Evolutionary conservation across 30 jellyfish, hydroid and myxozoan species (phyloP), one percentile per base, ranked within the genome.

Genomic region (Pseudorhiza aurosa): DNA sequence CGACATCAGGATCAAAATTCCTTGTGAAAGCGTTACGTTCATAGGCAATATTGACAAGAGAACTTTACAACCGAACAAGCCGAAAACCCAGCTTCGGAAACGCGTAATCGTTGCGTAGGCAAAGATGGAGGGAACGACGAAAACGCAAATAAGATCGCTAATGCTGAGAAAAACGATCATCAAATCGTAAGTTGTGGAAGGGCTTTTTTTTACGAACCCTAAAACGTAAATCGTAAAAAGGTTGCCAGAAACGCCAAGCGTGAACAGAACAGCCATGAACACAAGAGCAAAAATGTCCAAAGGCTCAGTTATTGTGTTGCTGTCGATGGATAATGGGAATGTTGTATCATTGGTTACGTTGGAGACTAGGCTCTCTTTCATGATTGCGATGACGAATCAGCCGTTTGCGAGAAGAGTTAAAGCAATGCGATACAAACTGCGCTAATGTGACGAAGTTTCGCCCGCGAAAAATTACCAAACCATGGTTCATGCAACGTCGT

Each of bases 11-110:
- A 88, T 79, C 2, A 88, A 57, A 4, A 88, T 80, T 1, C 97
- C 95, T 69, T 88, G 97, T 19, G 97, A 88, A 25, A 88, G 43
- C 1, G 95, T 78, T 18, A 78, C 81, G 55, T 59, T 88, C 19
- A 88, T 70, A 2, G 85, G 87, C 36, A 88, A 50, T 22, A 79
- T 70, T 21, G 97, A 68, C 40, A 92, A 83, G 9, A 88, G 64
- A 11, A 88, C 44, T 40, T 80, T 79, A 53, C 97, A 88, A 6
- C 97, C 97, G 56, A 80, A 29, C 43, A 37, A 44, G 29, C 97
- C 97, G 46, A 88, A 79, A 24, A 31, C 82, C 97, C 97, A 88
- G 17, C 83, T 75, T 43, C 64, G 80, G 85, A 63, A 88, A 26
- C 53, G 56, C 10, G 95, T 88, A 4, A 74, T 40, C 8, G 97